phyloP scores from a whole-genome alignment of 2,888 invertebrate species.

The Parthenolecanium corni region DNA sequence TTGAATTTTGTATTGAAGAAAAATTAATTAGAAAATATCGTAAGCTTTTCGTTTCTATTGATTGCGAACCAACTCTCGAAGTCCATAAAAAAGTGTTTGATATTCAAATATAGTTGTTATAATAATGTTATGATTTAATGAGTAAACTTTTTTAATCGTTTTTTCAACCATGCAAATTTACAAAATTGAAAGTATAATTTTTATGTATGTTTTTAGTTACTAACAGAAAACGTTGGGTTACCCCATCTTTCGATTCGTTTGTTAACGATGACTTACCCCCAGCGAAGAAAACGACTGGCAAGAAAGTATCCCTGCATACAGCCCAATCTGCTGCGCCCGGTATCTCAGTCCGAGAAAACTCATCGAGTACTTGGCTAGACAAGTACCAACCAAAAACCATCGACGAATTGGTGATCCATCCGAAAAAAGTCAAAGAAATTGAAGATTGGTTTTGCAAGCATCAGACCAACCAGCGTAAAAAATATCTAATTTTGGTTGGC shows the following conservation, averaged over 20 bases:
- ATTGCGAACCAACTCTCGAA: too few species aligned
- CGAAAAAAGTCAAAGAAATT: slow-evolving; percentile 61
- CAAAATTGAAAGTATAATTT: too few species aligned
- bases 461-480: slow-evolving; percentile 37
- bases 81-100: too few species aligned
- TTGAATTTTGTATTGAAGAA: too few species aligned
- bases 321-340: neutral
- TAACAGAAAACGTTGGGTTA: slow-evolving; percentile 30
- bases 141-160: too few species aligned
- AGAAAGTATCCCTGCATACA: too few species aligned
- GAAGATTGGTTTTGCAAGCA: slow-evolving; percentile 50
- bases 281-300: neutral
- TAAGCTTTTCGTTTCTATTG: too few species aligned
- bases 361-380: slow-evolving; percentile 44
- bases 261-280: neutral
- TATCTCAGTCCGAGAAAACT: neutral
- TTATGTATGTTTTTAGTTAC: neutral
- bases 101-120: too few species aligned
- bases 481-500: slow-evolving; percentile 56
- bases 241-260: slow-evolving; percentile 28
- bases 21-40: too few species aligned
- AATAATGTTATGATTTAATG: too few species aligned
- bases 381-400: slow-evolving; percentile 47
- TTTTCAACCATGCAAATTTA: too few species aligned
- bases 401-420: slow-evolving; percentile 59